These are phyloP conservation scores for Neuroterus valhalla DNA, from an alignment of 1,140 invertebrate genomes.

Conservation along the genomic window DNA sequence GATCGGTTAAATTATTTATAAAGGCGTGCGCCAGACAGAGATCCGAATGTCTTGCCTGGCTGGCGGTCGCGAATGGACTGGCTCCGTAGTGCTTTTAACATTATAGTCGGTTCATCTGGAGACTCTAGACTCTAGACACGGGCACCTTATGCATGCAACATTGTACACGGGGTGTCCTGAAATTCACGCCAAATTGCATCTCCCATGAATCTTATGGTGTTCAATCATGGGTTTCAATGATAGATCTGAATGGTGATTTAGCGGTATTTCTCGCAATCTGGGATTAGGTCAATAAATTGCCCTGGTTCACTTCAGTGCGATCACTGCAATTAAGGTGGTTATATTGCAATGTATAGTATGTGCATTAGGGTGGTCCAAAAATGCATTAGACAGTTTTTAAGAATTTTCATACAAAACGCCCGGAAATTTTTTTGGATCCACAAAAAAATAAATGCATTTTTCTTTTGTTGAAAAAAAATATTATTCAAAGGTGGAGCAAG, in stretches of 20 bases:
- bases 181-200: conserved; percentile 20
- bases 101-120: conserved; percentile 53
- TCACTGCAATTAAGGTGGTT: background rate
- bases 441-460: too few relatives aligned
- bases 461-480: too few relatives aligned
- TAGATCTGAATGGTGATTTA: background rate
- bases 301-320: background rate
- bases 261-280: background rate
- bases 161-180: conserved; percentile 44
- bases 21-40: conserved; percentile 51
- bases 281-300: background rate
- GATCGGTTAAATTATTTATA: conserved; percentile 49
- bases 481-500: too few relatives aligned
- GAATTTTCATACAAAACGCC: too few relatives aligned
- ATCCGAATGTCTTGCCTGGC: conserved; percentile 62
- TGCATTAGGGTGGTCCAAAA: too few relatives aligned
- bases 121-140: conserved; percentile 56
- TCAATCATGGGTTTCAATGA: background rate
- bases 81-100: conserved; percentile 60
- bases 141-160: conserved; percentile 44
- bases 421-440: too few relatives aligned
- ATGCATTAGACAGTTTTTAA: too few relatives aligned
- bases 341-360: too few relatives aligned
- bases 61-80: conserved; percentile 68
- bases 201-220: background rate